phyloP scores from a whole-genome alignment of 2,888 invertebrate genomes.

The Scaeva pyrastri region DNA sequence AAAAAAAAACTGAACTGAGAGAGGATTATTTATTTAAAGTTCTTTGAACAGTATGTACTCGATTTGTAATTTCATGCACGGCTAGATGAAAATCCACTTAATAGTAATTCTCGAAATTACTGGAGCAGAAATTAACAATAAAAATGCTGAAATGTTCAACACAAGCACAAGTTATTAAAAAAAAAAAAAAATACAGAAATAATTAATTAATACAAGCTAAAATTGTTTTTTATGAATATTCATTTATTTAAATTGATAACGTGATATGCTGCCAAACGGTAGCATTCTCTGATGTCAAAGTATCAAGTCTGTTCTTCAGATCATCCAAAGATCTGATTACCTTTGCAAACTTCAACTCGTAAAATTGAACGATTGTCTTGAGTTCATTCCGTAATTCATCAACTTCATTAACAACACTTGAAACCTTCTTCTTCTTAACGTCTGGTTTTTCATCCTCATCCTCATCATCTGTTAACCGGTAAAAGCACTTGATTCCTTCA shows the following conservation, averaged over 20 bases:
- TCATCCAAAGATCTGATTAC: constrained; percentile 74
- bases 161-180: constrained; percentile 18
- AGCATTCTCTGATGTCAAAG: constrained; percentile 78
- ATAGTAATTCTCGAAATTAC: constrained; percentile 20
- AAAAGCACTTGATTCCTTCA: constrained; percentile 81
- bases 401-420: constrained; percentile 68
- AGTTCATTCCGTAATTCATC: constrained; percentile 79
- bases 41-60: not conserved
- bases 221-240: not conserved
- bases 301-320: constrained; percentile 78
- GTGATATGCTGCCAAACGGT: constrained; percentile 80
- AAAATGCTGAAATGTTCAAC: not conserved
- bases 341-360: constrained; percentile 79
- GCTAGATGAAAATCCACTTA: constrained; percentile 33
- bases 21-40: not conserved
- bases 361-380: constrained; percentile 79
- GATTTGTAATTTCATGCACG: constrained; percentile 56
- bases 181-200: not conserved
- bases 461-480: constrained; percentile 77
- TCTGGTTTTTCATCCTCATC: constrained; percentile 15
- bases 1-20: not conserved
- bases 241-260: constrained; percentile 77
- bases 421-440: constrained; percentile 12
- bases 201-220: not conserved
- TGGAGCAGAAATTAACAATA: constrained; percentile 62